Base-by-base conservation (phyloP, 2,888 invertebrate species). In the Erebia aethiops region DNA sequence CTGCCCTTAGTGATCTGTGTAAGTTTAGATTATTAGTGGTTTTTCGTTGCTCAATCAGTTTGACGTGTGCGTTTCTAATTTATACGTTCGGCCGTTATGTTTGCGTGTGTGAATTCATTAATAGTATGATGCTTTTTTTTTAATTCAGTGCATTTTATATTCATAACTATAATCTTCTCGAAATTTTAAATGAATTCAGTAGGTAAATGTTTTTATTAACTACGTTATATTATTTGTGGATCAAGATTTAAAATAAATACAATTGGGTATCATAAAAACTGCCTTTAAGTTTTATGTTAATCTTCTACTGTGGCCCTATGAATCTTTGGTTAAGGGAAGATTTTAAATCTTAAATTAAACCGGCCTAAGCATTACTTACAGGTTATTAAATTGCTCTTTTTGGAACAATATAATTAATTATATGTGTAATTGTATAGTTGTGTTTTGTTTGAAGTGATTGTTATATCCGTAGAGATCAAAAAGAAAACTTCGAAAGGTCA, bases 401-500 rank as follows among this genome's bases (percentile, higher is more conserved):
- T 35, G 35, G 35, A 35, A 35, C 35, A 35, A 35, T 35, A 35
- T 7, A 35, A 35, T 35, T 35, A 35, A n/a, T n/a, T 35, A 35
- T 35, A 35, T 35, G 35, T 26, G 21, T 21, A 21, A 2, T 21
- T 21, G n/a, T n/a, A 21, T 21, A 26, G 26, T 26, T 26, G 21
- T 26, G 3, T 35, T 35, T 26, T 35, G 14, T 14, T 49, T 5
- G 14, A 49, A 49, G 4, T 49, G 46, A 46, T 9, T 54, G 9
- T 56, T 75, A 71, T 65, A 54, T 74, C 75, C 74, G 56, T 86
- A 92, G 92, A 79, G 92, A 92, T 43, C 87, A 84, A 73, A 87
- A 84, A 72, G 90, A 90, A 35, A 78, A 82, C 54, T 92, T 92
- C 71, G 92, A 92, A 18, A 83, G 92, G 61, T 84, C 90, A 7